Evolutionary conservation across 2,888 invertebrate species (phyloP), one percentile per base, ranked within the genome.

Genomic region (Meganola albula): DNA sequence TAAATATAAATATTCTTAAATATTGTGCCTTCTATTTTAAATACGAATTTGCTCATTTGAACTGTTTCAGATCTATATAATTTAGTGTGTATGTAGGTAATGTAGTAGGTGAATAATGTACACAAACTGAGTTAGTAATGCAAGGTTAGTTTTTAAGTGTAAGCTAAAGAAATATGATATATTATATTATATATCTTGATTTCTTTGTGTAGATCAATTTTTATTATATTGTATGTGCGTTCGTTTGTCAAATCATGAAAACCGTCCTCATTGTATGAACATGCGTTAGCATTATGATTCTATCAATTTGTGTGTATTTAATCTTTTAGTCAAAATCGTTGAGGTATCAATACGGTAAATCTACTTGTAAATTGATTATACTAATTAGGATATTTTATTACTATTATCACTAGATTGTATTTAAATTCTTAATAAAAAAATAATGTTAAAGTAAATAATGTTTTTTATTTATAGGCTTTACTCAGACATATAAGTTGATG

Each of bases 371-470:
- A 71, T 62, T 69, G 63, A 73, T 65, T 58, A 61, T n/a, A n/a
- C n/a, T n/a, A 54, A 67, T 44, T 68, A 65, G 63, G 56, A 42
- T 64, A 54, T 48, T 49, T 51, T 53, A 51, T 57, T 65, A 62
- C 48, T 62, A 59, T 63, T 54, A 58, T 49, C 48, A 41, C 34
- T 61, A 59, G 65, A 63, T 64, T 83, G 75, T 84, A 83, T 83
- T 82, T 79, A 82, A 82, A 74, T 62, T 60, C 71, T 71, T 58
- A 50, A 57, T 65, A 82, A 79, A 80, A 82, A 77, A 68, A 63
- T 58, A 63, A 52, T 54, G 65, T 67, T 63, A 64, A 49, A 40
- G 38, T 32, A 5, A 5, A 10, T n/a, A n/a, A 27, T 26, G 27
- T 23, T 35, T 37, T 36, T 27, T 8, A 25, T 37, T 10, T 27